Conservation (phyloP, 2,888 invertebrate genomes). For the Diarsia mendica region DNA sequence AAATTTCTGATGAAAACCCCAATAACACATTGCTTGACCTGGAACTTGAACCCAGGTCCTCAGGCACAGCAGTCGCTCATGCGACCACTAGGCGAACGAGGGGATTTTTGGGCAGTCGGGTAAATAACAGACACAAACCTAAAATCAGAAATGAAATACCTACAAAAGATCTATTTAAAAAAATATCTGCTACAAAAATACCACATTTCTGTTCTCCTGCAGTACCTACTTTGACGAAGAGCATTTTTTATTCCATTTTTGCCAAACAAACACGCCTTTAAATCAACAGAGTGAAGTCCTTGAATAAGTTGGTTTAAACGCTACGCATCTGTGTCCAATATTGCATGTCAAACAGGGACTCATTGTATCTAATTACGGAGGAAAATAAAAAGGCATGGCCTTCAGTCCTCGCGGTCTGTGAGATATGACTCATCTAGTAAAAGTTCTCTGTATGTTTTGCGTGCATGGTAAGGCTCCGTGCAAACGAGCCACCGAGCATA, state of each 20-base stretch:
- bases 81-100: no score
- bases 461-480: conserved; percentile 5
- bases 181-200: background rate
- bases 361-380: conserved; percentile 78
- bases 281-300: conserved; percentile 49
- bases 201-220: conserved; percentile 9
- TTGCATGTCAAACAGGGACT: conserved; percentile 68
- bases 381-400: conserved; percentile 53
- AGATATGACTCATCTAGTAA: conserved; percentile 50
- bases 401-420: conserved; percentile 34
- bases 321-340: conserved; percentile 63
- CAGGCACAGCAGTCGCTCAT: no score
- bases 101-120: no score
- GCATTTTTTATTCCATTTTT: conserved; percentile 21
- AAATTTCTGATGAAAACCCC: no score
- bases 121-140: background rate
- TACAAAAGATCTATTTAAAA: background rate
- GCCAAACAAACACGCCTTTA: conserved; percentile 16
- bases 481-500: no score
- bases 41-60: no score
- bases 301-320: conserved; percentile 43
- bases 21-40: no score
- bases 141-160: conserved; percentile 6
- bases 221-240: background rate
- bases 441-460: conserved; percentile 11